Evolutionary conservation across 2,888 invertebrate species (phyloP).

Genomic region (Euphydryas editha): DNA sequence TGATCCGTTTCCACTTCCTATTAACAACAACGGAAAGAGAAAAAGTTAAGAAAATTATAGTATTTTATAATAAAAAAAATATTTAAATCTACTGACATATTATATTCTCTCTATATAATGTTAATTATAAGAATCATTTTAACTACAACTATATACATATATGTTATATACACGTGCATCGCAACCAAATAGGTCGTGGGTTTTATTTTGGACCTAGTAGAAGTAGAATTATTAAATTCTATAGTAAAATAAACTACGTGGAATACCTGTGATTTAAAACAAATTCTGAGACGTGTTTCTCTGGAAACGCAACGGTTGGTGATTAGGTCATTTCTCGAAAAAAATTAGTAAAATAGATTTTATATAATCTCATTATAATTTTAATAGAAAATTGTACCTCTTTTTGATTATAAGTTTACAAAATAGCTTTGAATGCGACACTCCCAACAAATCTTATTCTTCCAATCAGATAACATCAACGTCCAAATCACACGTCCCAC

Average conservation of each 20-base stretch:
- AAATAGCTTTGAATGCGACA: no score
- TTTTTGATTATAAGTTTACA: no score
- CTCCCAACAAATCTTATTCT: background rate
- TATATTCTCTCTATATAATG: no score
- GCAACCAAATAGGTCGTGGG: background rate
- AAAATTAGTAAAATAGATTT: no score
- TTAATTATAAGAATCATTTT: background rate
- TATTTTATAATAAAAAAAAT: background rate
- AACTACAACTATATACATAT: background rate
- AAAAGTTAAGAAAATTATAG: background rate
- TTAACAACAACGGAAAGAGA: constrained; percentile 13
- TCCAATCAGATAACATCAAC: background rate
- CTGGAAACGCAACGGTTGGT: background rate
- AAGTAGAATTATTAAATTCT: background rate
- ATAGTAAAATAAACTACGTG: background rate
- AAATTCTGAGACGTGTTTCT: background rate
- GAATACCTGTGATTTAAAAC: background rate
- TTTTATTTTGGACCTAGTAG: background rate
- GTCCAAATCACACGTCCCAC: background rate
- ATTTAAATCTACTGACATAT: background rate
- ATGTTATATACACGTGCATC: background rate
- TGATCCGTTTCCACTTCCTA: constrained; percentile 99
- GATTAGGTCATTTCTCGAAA: background rate
- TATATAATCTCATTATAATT: no score
- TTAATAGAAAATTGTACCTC: no score